Conservation (phyloP, 2,797 vertebrate species). For the Lagocephalus sceleratus region DNA sequence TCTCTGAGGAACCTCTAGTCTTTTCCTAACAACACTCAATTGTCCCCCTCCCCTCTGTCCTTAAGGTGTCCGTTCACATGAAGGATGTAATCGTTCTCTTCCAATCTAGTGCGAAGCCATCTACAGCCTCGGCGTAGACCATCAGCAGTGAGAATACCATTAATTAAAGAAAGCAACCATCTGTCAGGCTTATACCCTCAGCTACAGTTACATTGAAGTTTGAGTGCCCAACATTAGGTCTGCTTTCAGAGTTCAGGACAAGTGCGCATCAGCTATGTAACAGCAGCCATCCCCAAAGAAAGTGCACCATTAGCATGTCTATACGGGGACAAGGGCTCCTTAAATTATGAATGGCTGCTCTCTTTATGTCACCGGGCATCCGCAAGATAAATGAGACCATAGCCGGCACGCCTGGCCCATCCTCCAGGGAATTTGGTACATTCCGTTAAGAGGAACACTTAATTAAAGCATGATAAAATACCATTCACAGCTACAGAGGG, state of each 20-base stretch:
- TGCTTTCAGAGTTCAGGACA: conserved; percentile 25
- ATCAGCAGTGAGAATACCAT: conserved; percentile 2
- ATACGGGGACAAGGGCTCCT: conserved; percentile 48
- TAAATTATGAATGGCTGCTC: conserved; percentile 71
- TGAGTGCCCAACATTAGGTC: conserved; percentile 24
- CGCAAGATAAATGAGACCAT: conserved; percentile 59
- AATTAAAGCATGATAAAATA: conserved; percentile 75
- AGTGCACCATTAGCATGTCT: conserved; percentile 59
- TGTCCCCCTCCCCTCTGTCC: background rate
- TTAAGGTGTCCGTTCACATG: too few relatives aligned
- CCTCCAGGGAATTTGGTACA: conserved; percentile 65
- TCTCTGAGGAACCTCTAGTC: background rate
- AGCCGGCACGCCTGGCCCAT: conserved; percentile 11
- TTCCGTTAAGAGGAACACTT: conserved; percentile 72
- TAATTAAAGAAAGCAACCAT: conserved; percentile 1
- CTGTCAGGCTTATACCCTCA: background rate
- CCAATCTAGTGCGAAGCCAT: too few relatives aligned
- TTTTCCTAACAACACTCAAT: too few relatives aligned
- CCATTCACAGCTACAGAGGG: conserved; percentile 59
- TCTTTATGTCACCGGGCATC: conserved; percentile 63
- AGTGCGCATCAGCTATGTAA: conserved; percentile 24
- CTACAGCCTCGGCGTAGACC: background rate
- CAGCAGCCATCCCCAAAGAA: conserved; percentile 28
- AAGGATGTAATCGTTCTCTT: too few relatives aligned
- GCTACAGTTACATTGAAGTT: conserved; percentile 3